Evolutionary conservation across 1,140 invertebrate genomes (phyloP).

Genomic region (Eurosta solidaginis): DNA sequence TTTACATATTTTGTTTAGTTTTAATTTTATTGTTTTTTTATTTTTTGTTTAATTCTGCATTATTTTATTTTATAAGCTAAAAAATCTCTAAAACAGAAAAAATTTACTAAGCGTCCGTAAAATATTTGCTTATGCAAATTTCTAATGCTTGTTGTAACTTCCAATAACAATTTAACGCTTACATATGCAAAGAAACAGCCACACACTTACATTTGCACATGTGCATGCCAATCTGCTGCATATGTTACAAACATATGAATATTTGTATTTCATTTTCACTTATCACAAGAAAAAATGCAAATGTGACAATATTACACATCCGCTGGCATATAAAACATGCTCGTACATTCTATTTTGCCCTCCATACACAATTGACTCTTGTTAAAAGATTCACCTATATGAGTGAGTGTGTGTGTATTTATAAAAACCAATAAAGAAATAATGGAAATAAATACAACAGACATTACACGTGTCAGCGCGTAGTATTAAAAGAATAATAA

Average conservation of each 20-base stretch:
- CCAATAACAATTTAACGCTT: background rate
- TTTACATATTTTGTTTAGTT: too few species aligned
- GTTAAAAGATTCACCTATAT: background rate
- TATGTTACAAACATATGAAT: background rate
- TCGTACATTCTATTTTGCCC: background rate
- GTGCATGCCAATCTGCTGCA: too few species aligned
- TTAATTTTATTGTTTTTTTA: too few species aligned
- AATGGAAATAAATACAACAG: constrained; percentile 13
- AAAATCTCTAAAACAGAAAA: background rate
- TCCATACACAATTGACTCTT: background rate
- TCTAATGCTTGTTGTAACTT: background rate
- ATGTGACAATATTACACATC: constrained; percentile 6
- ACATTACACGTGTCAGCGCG: constrained; percentile 21
- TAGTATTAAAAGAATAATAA: constrained; percentile 20
- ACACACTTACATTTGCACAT: background rate
- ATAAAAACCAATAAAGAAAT: constrained; percentile 22
- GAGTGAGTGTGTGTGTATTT: background rate
- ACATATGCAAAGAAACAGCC: background rate
- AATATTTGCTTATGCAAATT: background rate
- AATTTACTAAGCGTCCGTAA: background rate
- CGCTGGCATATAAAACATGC: background rate
- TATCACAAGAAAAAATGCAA: constrained; percentile 6
- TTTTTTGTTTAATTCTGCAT: too few species aligned
- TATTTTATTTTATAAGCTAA: too few species aligned
- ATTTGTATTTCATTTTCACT: background rate